Evolutionary conservation across 2,888 invertebrate species (phyloP).

Genomic region (Pristionchus arcanus): DNA sequence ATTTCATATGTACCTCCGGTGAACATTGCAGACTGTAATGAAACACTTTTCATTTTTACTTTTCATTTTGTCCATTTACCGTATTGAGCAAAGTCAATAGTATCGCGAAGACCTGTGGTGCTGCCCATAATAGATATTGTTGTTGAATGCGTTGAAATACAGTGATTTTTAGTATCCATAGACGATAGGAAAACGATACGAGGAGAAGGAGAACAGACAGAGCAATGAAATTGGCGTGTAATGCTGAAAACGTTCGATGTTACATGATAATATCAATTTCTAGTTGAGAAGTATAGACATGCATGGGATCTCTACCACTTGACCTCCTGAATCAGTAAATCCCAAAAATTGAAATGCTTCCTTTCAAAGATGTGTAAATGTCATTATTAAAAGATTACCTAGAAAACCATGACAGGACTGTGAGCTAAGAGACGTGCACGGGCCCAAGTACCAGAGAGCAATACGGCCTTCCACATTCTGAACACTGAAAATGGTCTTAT

Average conservation of each 20-base stretch:
- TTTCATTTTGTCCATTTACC: not conserved
- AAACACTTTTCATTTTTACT: not conserved
- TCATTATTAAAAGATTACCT: not conserved
- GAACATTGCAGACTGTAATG: not conserved
- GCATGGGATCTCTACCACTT: too few species aligned
- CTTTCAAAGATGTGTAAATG: too few species aligned
- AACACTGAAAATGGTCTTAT: not conserved
- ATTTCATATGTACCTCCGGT: not conserved
- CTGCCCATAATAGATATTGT: not conserved
- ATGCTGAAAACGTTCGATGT: not conserved
- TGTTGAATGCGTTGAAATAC: not conserved
- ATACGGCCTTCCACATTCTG: not conserved
- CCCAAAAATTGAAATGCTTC: too few species aligned
- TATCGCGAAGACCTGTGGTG: not conserved
- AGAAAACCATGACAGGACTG: not conserved
- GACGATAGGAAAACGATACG: not conserved
- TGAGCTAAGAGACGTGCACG: not conserved
- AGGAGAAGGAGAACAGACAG: not conserved
- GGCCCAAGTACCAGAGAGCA: not conserved
- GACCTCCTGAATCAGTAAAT: too few species aligned
- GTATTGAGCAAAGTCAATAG: not conserved
- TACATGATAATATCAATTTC: not conserved
- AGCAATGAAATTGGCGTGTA: not conserved
- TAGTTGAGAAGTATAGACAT: too few species aligned
- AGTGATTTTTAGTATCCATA: not conserved